These are phyloP conservation scores for Eupithecia exiguata DNA, from an alignment of 2,888 invertebrate genomes.

Conservation along the genomic window DNA sequence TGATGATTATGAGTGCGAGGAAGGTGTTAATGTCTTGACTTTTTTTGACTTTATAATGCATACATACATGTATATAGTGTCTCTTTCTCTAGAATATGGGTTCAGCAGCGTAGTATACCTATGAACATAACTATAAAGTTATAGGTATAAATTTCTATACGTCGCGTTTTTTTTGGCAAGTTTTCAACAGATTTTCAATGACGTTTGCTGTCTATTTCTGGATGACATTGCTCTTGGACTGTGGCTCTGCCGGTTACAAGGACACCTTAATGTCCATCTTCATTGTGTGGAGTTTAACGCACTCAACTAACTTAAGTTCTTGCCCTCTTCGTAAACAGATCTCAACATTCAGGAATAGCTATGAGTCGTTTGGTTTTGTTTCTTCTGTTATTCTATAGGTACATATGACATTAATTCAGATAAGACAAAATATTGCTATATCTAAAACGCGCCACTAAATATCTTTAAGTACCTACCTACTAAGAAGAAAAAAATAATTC, in stretches of 20 bases:
- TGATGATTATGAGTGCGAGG: no score
- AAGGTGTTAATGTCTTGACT: no score
- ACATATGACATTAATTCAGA: no score
- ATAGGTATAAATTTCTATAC: conserved; percentile 55
- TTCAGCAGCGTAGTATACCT: neutral
- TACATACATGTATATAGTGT: neutral
- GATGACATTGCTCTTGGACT: conserved; percentile 75
- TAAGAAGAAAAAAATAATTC: neutral
- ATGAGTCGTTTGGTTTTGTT: neutral
- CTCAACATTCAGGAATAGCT: neutral
- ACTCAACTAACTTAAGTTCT: conserved; percentile 21
- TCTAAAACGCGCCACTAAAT: neutral
- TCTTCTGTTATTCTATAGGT: neutral
- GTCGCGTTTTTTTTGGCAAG: conserved; percentile 66
- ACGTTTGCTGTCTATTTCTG: conserved; percentile 69
- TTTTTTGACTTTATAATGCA: no score
- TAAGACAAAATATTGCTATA: neutral
- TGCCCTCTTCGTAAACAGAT: neutral
- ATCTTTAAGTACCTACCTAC: no score
- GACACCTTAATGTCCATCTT: conserved; percentile 34
- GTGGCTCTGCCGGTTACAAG: conserved; percentile 43
- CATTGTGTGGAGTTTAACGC: conserved; percentile 28
- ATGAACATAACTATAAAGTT: neutral
- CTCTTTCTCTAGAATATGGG: neutral
- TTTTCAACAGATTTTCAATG: conserved; percentile 68